Evolutionary conservation across 1,140 invertebrate species (phyloP).

Genomic region (Drosophila erecta): DNA sequence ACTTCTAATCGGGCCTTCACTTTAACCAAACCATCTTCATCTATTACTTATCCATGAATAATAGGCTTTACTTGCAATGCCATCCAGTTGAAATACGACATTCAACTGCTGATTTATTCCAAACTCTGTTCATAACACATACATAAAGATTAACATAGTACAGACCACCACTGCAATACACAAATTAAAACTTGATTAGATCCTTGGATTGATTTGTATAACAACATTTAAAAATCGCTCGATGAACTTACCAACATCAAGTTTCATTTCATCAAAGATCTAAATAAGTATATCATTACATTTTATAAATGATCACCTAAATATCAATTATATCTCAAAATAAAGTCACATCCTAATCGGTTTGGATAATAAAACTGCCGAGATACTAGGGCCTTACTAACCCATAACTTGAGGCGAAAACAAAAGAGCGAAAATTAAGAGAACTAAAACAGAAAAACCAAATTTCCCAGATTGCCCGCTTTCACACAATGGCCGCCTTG

Average conservation of each 20-base stretch:
- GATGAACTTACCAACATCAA: slow-evolving; percentile 20
- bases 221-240: slow-evolving; percentile 1
- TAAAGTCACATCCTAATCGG: too few species aligned
- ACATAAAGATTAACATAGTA: background rate
- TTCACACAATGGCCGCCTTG: slow-evolving; percentile 60
- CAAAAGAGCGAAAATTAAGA: background rate
- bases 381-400: slow-evolving; percentile 42
- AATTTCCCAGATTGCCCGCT: slow-evolving; percentile 12
- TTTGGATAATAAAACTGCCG: too few species aligned
- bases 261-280: background rate
- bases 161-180: slow-evolving; percentile 18
- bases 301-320: too few species aligned
- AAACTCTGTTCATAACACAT: slow-evolving; percentile 4
- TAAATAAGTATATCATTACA: background rate
- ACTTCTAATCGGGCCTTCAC: background rate
- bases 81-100: slow-evolving; percentile 9
- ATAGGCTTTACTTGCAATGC: background rate
- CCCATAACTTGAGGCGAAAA: slow-evolving; percentile 26
- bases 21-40: background rate
- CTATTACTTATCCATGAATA: background rate
- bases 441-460: background rate
- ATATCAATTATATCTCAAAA: too few species aligned
- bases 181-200: slow-evolving; percentile 9
- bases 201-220: background rate
- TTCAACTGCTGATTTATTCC: background rate